Base-by-base conservation (phyloP, 2,113 vertebrate genomes). In the Cephalophus harveyi region DNA sequence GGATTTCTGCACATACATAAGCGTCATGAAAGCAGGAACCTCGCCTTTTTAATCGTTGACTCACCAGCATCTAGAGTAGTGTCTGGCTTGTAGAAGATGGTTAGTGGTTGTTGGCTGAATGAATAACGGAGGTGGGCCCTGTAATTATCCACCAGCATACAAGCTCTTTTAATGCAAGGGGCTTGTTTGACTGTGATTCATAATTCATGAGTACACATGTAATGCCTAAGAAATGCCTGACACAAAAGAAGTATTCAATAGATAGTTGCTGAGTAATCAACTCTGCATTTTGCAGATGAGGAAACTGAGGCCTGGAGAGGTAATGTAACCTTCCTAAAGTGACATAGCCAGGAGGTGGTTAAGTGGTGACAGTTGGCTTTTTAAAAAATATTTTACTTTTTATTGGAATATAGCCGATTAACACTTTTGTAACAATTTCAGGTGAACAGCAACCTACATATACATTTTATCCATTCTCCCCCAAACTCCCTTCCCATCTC, bases 101-200 rank as follows among this genome's bases (percentile, higher is more conserved):
- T n/a, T 28, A 14, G 19, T 64, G 3, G 52, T 84, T 43, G 82
- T 13, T 43, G 25, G 48, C 30, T 52, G 19, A 74, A 9, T 8
- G 1, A 10, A 25, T n/a, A 57, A 52, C 25, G 3, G 27, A 4
- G 11, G 9, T 5, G 1, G n/a, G 21, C 16, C 48, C 40, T 74
- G 2, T 78, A 43, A 8, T 82, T 21, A 55, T 10, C 19, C 10
- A 12, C 16, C 33, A 8, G 17, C 36, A 21, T 3, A 4, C 5
- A 7, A 52, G 23, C 21, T 17, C 15, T 83, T 50, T 43, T 19
- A 27, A 3, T 7, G 3, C 1, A 21, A 54, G 16, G 57, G 54
- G 23, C 11, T 50, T 3, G 3, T 19, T 52, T n/a, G 12, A 21
- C 50, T 36, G 11, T n/a, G 67, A 11, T 48, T 83, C 28, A 23